A percentile compares a stretch with the other conserved stretches of the same genome.
Conservation (phyloP, 2,797 vertebrate genomes). For the Trachops cirrhosus region DNA sequence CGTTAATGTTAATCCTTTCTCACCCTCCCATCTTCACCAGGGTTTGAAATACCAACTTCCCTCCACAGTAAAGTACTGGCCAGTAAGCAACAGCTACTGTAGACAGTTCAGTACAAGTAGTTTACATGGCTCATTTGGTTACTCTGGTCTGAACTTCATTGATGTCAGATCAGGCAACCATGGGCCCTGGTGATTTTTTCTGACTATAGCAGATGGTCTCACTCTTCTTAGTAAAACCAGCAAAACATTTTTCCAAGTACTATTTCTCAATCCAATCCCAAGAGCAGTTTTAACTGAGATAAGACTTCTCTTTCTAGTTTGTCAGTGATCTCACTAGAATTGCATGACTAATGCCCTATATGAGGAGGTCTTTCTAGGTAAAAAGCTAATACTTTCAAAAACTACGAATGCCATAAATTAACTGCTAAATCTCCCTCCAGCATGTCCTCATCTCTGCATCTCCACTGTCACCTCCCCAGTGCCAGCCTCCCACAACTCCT, state of each 20-base stretch:
- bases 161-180: background rate
- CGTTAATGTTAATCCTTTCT: background rate
- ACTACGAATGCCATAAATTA: background rate
- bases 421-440: background rate
- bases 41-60: background rate
- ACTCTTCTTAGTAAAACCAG: background rate
- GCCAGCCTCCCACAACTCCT: background rate
- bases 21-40: background rate
- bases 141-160: background rate
- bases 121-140: background rate
- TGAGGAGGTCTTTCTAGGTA: background rate
- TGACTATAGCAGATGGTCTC: background rate
- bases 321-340: background rate
- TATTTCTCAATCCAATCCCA: background rate
- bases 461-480: background rate
- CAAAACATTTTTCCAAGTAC: background rate
- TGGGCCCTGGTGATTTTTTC: background rate
- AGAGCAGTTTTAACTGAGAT: background rate
- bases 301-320: background rate
- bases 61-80: background rate
- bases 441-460: background rate
- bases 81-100: background rate
- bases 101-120: background rate
- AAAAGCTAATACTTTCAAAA: conserved; percentile 19
- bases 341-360: background rate